A percentile compares a stretch with the other conserved stretches of the same genome.
Conservation (phyloP, 1,140 invertebrate species). For the Caenorhabditis latens region DNA sequence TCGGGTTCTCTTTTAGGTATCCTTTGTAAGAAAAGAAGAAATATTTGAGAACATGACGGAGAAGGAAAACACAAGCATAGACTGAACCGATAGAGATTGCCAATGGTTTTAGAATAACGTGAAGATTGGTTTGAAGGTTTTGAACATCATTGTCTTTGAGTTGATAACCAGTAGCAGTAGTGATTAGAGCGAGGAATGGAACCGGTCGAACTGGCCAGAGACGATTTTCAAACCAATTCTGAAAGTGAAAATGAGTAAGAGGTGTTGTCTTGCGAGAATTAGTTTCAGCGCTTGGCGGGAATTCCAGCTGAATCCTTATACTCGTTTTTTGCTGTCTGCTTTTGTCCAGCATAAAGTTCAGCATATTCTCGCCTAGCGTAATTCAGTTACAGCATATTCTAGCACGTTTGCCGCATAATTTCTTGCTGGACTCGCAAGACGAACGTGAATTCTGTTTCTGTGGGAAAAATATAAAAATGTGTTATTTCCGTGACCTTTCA, state of each 20-base stretch:
- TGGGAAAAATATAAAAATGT: too few relatives aligned
- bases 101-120: neutral
- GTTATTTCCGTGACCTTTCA: too few relatives aligned
- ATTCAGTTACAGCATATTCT: too few relatives aligned
- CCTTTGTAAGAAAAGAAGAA: slow-evolving; percentile 71
- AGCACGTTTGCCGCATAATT: too few relatives aligned
- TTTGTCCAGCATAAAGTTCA: too few relatives aligned
- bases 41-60: slow-evolving; percentile 66
- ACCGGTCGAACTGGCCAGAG: slow-evolving; percentile 65
- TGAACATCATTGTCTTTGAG: neutral
- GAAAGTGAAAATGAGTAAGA: neutral
- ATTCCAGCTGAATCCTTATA: too few relatives aligned
- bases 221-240: slow-evolving; percentile 50
- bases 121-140: neutral
- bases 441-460: too few relatives aligned
- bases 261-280: too few relatives aligned
- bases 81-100: slow-evolving; percentile 62
- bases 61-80: slow-evolving; percentile 67
- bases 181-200: slow-evolving; percentile 38
- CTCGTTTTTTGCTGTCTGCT: too few relatives aligned
- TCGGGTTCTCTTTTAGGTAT: slow-evolving; percentile 69
- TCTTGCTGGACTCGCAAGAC: too few relatives aligned
- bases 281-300: too few relatives aligned
- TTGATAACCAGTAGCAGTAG: slow-evolving; percentile 53
- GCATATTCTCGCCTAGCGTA: too few relatives aligned